Conservation (phyloP, 2,113 vertebrate genomes). For the Chroicocephalus ridibundus region DNA sequence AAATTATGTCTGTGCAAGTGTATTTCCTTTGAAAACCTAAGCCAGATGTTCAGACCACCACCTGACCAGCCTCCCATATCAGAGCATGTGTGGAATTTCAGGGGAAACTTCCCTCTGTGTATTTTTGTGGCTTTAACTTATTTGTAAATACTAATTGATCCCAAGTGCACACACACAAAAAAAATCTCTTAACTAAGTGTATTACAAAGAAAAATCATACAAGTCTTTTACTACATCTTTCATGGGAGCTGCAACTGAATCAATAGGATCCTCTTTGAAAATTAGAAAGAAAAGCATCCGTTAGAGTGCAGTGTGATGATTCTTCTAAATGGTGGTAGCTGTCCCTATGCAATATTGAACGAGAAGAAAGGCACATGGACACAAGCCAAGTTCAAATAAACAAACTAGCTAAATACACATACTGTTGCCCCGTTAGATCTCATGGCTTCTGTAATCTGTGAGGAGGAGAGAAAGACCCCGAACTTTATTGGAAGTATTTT, state of each 20-base stretch:
- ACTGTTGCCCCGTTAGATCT: background rate
- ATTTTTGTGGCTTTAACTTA: background rate
- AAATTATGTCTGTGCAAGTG: background rate
- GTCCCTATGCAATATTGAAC: background rate
- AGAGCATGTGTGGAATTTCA: background rate
- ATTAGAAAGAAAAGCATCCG: background rate
- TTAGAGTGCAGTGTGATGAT: background rate
- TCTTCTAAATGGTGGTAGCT: background rate
- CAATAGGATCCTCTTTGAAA: background rate
- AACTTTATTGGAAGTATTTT: background rate
- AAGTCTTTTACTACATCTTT: background rate
- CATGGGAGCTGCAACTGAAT: background rate
- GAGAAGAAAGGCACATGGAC: background rate
- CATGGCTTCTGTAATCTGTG: background rate
- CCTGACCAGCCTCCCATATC: background rate
- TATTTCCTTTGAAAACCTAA: background rate
- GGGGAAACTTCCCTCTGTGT: background rate
- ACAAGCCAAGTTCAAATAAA: background rate
- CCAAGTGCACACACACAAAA: background rate
- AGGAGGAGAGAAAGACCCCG: background rate
- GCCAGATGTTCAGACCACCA: background rate
- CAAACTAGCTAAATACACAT: background rate
- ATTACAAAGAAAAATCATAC: background rate
- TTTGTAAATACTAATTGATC: background rate
- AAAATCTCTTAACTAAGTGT: background rate